Evolutionary conservation across 1,140 invertebrate species (phyloP).

Genomic region (Potamilus streckersoni): DNA sequence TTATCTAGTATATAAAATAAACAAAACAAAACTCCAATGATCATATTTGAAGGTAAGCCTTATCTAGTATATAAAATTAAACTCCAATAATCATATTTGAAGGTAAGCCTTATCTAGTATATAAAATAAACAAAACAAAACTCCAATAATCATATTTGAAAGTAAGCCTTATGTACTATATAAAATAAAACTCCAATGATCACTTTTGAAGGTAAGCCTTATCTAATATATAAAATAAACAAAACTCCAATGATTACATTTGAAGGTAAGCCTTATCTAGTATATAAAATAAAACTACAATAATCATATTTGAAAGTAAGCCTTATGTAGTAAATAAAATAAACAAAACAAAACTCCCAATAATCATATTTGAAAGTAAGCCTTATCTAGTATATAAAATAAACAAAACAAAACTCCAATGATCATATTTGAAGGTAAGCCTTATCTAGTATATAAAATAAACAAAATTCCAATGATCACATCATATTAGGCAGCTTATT

Average conservation of each 20-base stretch:
- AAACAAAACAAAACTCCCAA: not conserved
- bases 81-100: conserved; percentile 28
- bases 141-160: conserved; percentile 36
- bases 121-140: too few relatives aligned
- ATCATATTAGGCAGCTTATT: not conserved
- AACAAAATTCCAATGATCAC: too few relatives aligned
- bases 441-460: not conserved
- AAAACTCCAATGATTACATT: not conserved
- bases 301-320: conserved; percentile 51
- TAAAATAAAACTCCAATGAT: too few relatives aligned
- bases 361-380: conserved; percentile 52
- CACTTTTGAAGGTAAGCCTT: conserved; percentile 50
- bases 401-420: too few relatives aligned
- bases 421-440: conserved; percentile 52
- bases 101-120: conserved; percentile 41
- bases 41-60: conserved; percentile 53
- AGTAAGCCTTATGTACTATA: conserved; percentile 43
- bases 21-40: not conserved
- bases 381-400: not conserved
- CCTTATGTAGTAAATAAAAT: not conserved
- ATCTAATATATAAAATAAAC: not conserved
- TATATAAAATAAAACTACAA: not conserved
- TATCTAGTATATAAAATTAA: not conserved
- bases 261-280: conserved; percentile 51
- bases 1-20: not conserved